Evolutionary conservation across 2,113 vertebrate species (phyloP), one percentile per base, ranked within the genome.

Genomic region (Nestor notabilis): DNA sequence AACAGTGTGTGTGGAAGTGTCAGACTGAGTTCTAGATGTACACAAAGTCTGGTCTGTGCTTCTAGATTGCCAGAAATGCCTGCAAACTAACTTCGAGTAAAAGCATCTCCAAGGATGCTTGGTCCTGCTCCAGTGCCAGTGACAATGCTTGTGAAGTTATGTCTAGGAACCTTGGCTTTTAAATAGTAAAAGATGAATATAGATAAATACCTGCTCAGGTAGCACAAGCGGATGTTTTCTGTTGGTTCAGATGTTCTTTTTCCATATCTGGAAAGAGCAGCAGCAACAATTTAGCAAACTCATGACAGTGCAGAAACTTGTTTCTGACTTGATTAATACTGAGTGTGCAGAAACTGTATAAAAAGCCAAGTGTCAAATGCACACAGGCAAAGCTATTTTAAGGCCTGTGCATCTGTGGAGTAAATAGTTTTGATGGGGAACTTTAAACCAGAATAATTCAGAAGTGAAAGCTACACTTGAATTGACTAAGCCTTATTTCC

Each of bases 221-320:
- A 41, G 84, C 78, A 53, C 28, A 60, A 83, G n/a, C 1, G 2
- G 33, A 8, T 75, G 39, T 44, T 65, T 89, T 68, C 65, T 91
- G 0, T 35, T 87, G 74, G 24, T 64, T 87, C 69, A 68, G n/a
- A n/a, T 1, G 2, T 68, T 84, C 46, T 13, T 94, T 83, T 90
- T 97, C 96, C 87, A 96, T 96, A 76, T 89, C 96, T 97, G 24
- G 37, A 46, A 52, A 89, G 77, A 91, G 8, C 91, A 87, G 11
- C 79, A 89, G 12, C 5, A 87, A 41, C 7, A 58, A 8, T 9
- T 82, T 28, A 17, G 10, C 17, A 49, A 70, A 86, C 4, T 15
- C 7, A 18, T 10, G 37, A 64, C 15, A 56, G 47, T 0, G 10
- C 53, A 39, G 46, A 15, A 52, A 12, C 8, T 29, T 70, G 78